Percentiles rank a stretch among this genome's conserved stretches.
Evolutionary conservation across 2,888 invertebrate genomes (phyloP).

Genomic region (Synergus japonicus): DNA sequence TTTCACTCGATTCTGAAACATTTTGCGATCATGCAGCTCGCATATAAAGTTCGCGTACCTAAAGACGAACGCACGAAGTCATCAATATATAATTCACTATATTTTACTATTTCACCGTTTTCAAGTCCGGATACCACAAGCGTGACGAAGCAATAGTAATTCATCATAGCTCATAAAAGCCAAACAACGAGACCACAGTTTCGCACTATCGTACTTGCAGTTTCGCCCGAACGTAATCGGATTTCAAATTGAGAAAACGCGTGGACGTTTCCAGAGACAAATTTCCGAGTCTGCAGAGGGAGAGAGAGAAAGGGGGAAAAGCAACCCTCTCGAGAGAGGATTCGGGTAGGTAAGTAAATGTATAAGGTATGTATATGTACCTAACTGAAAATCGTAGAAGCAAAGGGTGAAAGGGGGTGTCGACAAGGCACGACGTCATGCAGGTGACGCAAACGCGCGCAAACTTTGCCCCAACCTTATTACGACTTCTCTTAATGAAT

Average conservation of each 20-base stretch:
- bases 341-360: constrained; percentile 46
- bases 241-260: constrained; percentile 51
- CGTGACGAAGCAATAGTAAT: constrained; percentile 32
- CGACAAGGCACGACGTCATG: constrained; percentile 49
- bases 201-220: constrained; percentile 49
- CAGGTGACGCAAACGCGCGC: constrained; percentile 52
- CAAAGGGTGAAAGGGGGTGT: constrained; percentile 47
- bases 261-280: constrained; percentile 28
- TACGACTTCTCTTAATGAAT: constrained; percentile 72
- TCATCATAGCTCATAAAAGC: constrained; percentile 33
- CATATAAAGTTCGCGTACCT: too few relatives aligned
- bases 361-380: constrained; percentile 50
- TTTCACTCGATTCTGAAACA: too few relatives aligned
- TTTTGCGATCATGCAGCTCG: too few relatives aligned
- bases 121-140: not conserved
- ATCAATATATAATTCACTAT: too few relatives aligned
- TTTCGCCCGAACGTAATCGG: constrained; percentile 52
- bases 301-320: constrained; percentile 45
- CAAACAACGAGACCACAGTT: constrained; percentile 39
- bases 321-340: constrained; percentile 36
- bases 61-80: too few relatives aligned
- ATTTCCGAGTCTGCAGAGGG: constrained; percentile 42
- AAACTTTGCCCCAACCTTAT: constrained; percentile 71
- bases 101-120: not conserved
- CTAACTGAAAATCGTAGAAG: constrained; percentile 47